Percentiles rank a stretch among this genome's conserved stretches.
phyloP scores from a whole-genome alignment of 2,888 invertebrate species.

The Ariolimax columbianus region DNA sequence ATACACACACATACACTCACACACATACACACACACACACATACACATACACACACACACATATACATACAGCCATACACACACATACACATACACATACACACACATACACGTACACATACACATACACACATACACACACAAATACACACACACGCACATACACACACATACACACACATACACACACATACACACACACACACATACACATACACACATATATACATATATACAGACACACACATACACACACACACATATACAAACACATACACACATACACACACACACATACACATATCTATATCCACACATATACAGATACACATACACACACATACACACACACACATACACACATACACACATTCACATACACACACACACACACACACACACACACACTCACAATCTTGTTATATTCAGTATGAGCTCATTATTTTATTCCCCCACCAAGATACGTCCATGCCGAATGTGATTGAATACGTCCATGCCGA shows the following conservation, averaged over 20 bases:
- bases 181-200: not conserved
- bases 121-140: too few species aligned
- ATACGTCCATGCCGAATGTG: too few species aligned
- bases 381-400: conserved; percentile 28
- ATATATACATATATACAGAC: not conserved
- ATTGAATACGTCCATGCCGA: too few species aligned
- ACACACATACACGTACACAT: not conserved
- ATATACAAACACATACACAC: too few species aligned
- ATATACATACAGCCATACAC: too few species aligned
- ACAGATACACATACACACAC: not conserved
- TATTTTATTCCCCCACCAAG: too few species aligned
- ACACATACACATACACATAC: conserved; percentile 15
- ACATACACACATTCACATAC: not conserved
- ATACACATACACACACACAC: too few species aligned
- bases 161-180: not conserved
- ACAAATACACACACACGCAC: not conserved
- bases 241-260: not conserved
- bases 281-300: not conserved
- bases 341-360: not conserved
- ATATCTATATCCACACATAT: too few species aligned
- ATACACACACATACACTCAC: too few species aligned
- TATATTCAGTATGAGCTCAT: too few species aligned
- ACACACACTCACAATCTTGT: conserved; percentile 15
- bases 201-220: not conserved
- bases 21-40: too few species aligned